Evolutionary conservation across 2,113 vertebrate species (phyloP).

Genomic region (Setophaga petechia): DNA sequence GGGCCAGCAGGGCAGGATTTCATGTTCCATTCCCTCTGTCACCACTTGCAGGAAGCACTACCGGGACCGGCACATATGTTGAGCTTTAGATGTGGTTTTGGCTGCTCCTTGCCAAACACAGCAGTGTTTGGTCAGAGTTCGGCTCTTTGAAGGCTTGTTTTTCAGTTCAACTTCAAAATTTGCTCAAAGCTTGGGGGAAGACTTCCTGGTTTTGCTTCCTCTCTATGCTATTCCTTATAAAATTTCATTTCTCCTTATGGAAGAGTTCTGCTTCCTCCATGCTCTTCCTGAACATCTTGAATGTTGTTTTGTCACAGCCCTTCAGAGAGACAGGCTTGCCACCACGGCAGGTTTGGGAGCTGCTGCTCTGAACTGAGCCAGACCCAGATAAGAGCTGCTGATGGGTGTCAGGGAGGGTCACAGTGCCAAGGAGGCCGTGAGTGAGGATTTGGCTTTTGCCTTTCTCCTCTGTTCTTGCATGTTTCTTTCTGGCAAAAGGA

Average conservation of each 20-base stretch:
- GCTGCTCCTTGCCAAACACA: background rate
- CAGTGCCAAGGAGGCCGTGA: background rate
- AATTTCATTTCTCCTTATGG: background rate
- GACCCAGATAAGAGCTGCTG: background rate
- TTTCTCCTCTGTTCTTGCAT: background rate
- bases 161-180: background rate
- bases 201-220: background rate
- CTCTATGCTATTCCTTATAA: background rate
- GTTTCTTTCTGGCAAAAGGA: background rate
- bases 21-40: background rate
- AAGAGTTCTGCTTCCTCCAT: background rate
- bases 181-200: background rate
- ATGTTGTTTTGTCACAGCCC: background rate
- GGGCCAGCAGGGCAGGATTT: background rate
- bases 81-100: background rate
- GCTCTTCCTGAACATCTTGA: background rate
- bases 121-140: background rate
- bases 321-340: background rate
- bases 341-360: background rate
- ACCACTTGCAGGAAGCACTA: background rate
- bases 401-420: background rate
- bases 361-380: background rate
- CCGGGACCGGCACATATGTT: accelerated
- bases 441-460: too few relatives aligned
- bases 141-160: background rate